Base-by-base conservation (phyloP, 1,140 invertebrate genomes). In the Ladona fulva region DNA sequence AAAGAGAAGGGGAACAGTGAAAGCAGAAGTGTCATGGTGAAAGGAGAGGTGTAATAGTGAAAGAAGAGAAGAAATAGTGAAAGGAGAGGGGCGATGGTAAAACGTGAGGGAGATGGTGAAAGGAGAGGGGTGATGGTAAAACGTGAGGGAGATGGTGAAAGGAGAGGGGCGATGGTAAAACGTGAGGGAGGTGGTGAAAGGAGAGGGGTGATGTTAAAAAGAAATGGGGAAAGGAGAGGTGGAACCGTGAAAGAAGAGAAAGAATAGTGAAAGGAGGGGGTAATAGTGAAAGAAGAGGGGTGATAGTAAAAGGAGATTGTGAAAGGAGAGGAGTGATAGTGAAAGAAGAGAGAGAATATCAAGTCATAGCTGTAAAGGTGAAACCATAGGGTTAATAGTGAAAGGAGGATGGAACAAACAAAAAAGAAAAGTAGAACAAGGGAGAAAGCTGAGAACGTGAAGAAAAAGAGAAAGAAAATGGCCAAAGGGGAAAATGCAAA, bases 401-500 rank as follows among this genome's bases (percentile, higher is more conserved):
- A 37, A 37, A 37, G 29, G 29, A 37, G 29, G 29, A 37, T 37
- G 29, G 8, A 37, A 8, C 29, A 8, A 8, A 37, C 29, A 8
- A 37, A 37, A 37, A 37, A 37, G 8, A 37, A n/a, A n/a, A 37
- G 29, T 5, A 37, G 8, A 37, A 8, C 3, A 37, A 37, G 8
- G 29, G 29, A 37, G 29, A 37, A 37, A 8, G 8, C n/a, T n/a
- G 8, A 37, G 29, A 37, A 37, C 29, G 29, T 37, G 29, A 8
- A 37, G n/a, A 37, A 37, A 37, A 37, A 37, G 29, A 5, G 29
- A 37, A 37, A 37, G 29, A 37, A 37, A 37, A 37, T 74, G 76
- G 25, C 75, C 79, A 14, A 74, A 79, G 24, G 76, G 22, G 0
- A 74, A 82, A 73, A 77, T 85, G 11, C 78, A 80, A 0, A 25